phyloP scores from a whole-genome alignment of 2,888 invertebrate species.

The Euclidia mi region DNA sequence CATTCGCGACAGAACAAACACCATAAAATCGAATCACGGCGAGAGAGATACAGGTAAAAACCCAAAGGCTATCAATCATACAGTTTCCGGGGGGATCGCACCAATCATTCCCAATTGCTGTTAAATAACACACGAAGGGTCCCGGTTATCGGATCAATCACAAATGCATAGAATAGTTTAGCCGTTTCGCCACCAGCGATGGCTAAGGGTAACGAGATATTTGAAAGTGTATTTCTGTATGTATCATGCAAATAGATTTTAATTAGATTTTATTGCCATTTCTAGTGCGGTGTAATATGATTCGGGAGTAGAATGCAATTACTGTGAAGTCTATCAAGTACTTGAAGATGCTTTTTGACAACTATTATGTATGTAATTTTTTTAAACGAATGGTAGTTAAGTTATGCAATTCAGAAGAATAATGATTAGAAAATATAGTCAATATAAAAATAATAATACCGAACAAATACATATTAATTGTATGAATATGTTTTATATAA shows the following conservation, averaged over 20 bases:
- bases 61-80: conserved; percentile 52
- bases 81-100: conserved; percentile 48
- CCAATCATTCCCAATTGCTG: conserved; percentile 63
- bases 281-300: no score
- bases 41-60: conserved; percentile 50
- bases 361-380: no score
- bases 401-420: no score
- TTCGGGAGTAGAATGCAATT: no score
- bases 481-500: no score
- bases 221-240: conserved; percentile 16
- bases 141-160: conserved; percentile 77
- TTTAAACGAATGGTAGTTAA: no score
- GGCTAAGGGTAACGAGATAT: conserved; percentile 29
- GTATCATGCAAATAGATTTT: conserved; percentile 18
- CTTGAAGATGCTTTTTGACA: no score
- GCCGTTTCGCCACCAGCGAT: conserved; percentile 54
- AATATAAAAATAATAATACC: no score
- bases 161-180: conserved; percentile 83
- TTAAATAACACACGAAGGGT: conserved; percentile 67
- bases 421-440: no score
- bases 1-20: conserved; percentile 15
- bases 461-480: no score
- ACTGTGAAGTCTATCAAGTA: no score
- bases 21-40: conserved; percentile 40
- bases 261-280: conserved; percentile 2